Percentiles rank a stretch among this genome's conserved stretches.
Evolutionary conservation across 2,797 vertebrate species (phyloP).

Genomic region (Rhynchonycteris naso): DNA sequence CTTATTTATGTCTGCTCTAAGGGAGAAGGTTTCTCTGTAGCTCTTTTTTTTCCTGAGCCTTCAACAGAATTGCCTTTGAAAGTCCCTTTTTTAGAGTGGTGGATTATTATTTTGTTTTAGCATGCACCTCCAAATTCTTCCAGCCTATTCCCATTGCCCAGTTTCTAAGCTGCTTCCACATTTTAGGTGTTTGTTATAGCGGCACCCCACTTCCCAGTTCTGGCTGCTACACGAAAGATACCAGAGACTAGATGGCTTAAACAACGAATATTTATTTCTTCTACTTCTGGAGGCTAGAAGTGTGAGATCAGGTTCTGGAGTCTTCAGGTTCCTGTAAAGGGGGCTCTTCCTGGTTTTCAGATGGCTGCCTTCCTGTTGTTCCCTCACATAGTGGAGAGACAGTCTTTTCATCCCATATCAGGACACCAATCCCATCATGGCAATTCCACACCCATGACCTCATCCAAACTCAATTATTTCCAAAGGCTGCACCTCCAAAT

Average conservation of each 20-base stretch:
- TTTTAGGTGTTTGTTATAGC: background rate
- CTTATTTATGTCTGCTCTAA: background rate
- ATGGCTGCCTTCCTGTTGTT: background rate
- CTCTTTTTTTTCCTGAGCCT: background rate
- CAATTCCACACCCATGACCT: background rate
- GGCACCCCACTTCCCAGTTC: background rate
- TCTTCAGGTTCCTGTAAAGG: no score
- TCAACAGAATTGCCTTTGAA: background rate
- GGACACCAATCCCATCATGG: background rate
- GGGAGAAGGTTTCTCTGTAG: background rate
- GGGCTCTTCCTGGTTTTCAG: background rate
- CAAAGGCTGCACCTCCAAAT: background rate
- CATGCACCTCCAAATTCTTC: background rate
- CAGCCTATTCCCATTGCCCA: background rate
- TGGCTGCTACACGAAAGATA: background rate
- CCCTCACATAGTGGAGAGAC: background rate
- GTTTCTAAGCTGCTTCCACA: background rate
- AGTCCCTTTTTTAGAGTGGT: background rate
- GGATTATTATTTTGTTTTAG: background rate
- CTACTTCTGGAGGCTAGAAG: background rate
- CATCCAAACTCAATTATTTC: background rate
- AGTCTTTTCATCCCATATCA: background rate
- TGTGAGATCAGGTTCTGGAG: background rate
- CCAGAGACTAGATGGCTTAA: background rate
- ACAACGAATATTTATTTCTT: background rate